phyloP scores from a whole-genome alignment of 2,888 invertebrate species.

The Marasmarcha lunaedactyla region DNA sequence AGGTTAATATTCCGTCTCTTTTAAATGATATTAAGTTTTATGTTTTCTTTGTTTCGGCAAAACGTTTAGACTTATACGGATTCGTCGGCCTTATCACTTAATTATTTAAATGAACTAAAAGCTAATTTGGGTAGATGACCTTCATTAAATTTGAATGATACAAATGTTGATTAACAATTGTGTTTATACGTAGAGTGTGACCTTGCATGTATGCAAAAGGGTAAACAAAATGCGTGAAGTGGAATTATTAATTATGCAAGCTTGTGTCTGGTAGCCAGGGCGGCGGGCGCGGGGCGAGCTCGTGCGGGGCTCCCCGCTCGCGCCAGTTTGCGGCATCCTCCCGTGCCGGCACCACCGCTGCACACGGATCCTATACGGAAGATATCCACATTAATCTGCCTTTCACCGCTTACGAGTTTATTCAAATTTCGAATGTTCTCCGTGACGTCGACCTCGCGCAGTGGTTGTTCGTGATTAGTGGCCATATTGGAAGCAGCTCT shows the following conservation, averaged over 20 bases:
- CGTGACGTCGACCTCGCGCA: slow-evolving; percentile 53
- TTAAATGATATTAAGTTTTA: neutral
- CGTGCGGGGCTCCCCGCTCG: slow-evolving; percentile 22
- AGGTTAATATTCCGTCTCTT: slow-evolving; percentile 57
- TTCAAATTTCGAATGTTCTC: slow-evolving; percentile 39
- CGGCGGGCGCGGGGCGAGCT: slow-evolving; percentile 16
- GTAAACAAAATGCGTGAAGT: slow-evolving; percentile 41
- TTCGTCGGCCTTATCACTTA: too few relatives aligned
- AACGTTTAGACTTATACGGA: too few relatives aligned
- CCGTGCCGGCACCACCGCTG: slow-evolving; percentile 55
- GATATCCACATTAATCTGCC: slow-evolving; percentile 41
- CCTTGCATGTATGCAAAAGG: slow-evolving; percentile 30
- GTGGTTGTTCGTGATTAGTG: slow-evolving; percentile 63
- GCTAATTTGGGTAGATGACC: too few relatives aligned
- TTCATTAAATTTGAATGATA: too few relatives aligned
- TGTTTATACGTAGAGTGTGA: slow-evolving; percentile 17
- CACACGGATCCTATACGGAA: slow-evolving; percentile 54
- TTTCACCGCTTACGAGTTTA: slow-evolving; percentile 57
- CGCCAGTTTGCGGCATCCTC: slow-evolving; percentile 64
- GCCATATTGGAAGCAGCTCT: slow-evolving; percentile 40
- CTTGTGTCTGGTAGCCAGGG: slow-evolving; percentile 51
- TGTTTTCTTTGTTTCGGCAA: neutral
- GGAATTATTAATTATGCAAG: slow-evolving; percentile 62
- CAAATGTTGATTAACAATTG: neutral
- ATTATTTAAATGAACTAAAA: too few relatives aligned